phyloP scores from a whole-genome alignment of 92 coral and sea anemone species.

The Paragorgia papillata region DNA sequence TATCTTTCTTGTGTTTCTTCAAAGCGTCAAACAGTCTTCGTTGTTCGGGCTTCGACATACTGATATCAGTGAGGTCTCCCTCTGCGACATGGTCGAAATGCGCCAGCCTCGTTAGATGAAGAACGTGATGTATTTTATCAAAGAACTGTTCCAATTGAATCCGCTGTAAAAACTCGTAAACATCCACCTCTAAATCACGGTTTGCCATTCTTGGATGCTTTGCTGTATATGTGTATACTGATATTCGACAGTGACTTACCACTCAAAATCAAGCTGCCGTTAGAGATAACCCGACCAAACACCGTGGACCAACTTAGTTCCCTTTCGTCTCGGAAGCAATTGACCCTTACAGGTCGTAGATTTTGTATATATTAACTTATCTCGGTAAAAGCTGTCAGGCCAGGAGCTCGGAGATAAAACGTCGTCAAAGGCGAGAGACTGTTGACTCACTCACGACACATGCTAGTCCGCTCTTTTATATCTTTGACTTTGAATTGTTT shows the following conservation, averaged over 20 bases:
- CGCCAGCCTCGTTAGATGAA: constrained; percentile 75
- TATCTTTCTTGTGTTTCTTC: constrained; percentile 83
- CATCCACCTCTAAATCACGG: constrained; percentile 56
- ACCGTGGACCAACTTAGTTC: too few relatives aligned
- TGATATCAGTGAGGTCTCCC: constrained; percentile 75
- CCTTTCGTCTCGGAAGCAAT: too few relatives aligned
- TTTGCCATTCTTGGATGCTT: constrained; percentile 1
- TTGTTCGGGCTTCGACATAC: constrained; percentile 96
- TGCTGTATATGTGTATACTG: too few relatives aligned
- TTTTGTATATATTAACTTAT: too few relatives aligned
- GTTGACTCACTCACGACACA: too few relatives aligned
- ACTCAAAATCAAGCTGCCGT: too few relatives aligned
- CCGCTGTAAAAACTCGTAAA: constrained; percentile 65
- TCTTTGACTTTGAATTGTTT: constrained; percentile 14
- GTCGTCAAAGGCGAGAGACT: too few relatives aligned
- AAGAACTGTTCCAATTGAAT: constrained; percentile 92
- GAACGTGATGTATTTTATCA: constrained; percentile 75
- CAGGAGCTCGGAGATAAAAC: too few relatives aligned
- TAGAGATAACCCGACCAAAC: too few relatives aligned
- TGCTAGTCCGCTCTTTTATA: neutral
- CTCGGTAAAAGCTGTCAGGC: too few relatives aligned
- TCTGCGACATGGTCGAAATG: constrained; percentile 95
- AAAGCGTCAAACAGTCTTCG: constrained; percentile 85
- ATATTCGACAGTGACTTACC: too few relatives aligned
- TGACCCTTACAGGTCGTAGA: too few relatives aligned